Base-by-base conservation (phyloP, 2,888 invertebrate species). In the Amphipyra tragopoginis region DNA sequence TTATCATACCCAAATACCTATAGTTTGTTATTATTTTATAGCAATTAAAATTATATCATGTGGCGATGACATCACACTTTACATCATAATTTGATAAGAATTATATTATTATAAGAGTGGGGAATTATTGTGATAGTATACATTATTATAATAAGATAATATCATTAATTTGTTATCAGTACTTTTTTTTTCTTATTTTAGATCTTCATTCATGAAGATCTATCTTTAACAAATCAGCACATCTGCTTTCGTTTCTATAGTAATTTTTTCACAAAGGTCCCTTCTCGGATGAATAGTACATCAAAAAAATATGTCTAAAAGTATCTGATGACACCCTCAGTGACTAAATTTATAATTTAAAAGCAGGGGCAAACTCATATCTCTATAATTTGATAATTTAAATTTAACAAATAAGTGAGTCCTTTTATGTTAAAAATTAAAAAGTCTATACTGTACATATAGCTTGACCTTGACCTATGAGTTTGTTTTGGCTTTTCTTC, bases 21-120 rank as follows among this genome's bases (percentile, higher is more conserved):
- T 51, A 44, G 48, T 36, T 40, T 52, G 48, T 65, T 70, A 50
- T 65, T 59, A 50, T 51, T 71, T 71, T 50, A 50, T 43, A 50
- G 45, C 53, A 68, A 59, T 68, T 65, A 63, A 69, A 70, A 58
- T 39, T 47, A 26, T 52, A 65, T 65, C 45, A 39, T 38, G 42
- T 13, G 0, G 21, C 43, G 57, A 59, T 68, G 68, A 71, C 71
- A 68, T 68, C 71, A 71, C 29, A 59, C 13, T 68, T 58, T 50
- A 70, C 43, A 65, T 71, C 71, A 71, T 39, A 65, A 43, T 43
- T 8, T 54, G 71, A 68, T 68, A 68, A 71, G 71, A 59, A 65
- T 14, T 49, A 47, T 61, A 56, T 42, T 44, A 53, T 61, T 62
- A 58, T 64, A 52, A 34, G 15, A 52, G 52, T 50, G 36, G 45